Conservation (phyloP, 2,888 invertebrate species). For the Hypercompe scribonia region DNA sequence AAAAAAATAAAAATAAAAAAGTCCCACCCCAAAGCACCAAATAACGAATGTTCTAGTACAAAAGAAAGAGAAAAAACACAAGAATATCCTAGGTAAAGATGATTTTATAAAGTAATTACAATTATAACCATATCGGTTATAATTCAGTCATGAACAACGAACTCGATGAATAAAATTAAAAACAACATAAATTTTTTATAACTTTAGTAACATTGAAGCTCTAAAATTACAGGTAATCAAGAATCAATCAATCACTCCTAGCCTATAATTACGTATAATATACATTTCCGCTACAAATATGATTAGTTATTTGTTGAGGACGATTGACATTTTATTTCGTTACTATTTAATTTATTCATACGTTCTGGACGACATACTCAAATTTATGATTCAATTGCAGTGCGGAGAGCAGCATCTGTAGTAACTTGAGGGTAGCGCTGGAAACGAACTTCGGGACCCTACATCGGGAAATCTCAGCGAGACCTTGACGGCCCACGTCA, state of each 20-base stretch:
- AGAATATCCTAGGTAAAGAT: neutral
- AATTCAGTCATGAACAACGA: neutral
- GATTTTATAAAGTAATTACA: neutral
- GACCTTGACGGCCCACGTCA: too few species aligned
- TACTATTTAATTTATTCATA: neutral
- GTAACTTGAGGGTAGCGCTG: too few species aligned
- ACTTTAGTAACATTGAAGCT: neutral
- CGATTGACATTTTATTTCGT: neutral
- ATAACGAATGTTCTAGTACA: neutral
- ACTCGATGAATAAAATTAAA: conserved; percentile 3
- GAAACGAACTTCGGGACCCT: too few species aligned
- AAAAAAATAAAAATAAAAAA: too few species aligned
- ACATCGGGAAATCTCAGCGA: too few species aligned
- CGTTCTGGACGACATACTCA: too few species aligned
- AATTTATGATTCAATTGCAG: too few species aligned
- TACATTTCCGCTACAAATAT: conserved; percentile 1
- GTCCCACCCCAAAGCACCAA: too few species aligned
- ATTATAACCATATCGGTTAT: neutral
- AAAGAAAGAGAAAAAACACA: neutral
- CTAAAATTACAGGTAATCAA: conserved; percentile 12
- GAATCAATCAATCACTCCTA: conserved; percentile 11
- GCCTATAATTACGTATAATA: conserved; percentile 8
- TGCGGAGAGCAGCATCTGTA: too few species aligned
- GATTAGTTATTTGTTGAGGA: conserved; percentile 6
- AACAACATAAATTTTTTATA: neutral